These are phyloP conservation scores for Ctenicera cuprea DNA, from an alignment of 2,888 invertebrate species.

Conservation along the genomic window DNA sequence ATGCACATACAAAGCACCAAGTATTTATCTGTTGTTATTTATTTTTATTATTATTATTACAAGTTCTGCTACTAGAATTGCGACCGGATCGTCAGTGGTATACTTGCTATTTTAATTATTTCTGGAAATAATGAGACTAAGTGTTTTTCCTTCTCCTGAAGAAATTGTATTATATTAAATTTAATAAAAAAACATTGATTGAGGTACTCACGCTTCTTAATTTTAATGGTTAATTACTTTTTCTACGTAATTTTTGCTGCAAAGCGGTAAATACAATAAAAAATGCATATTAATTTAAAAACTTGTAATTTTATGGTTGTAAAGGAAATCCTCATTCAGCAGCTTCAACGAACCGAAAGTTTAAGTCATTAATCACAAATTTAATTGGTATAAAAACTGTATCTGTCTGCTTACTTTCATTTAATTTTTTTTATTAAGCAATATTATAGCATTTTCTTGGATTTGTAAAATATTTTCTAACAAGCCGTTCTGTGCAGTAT, in stretches of 20 bases:
- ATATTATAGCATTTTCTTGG: neutral
- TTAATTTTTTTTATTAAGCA: neutral
- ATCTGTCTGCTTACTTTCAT: neutral
- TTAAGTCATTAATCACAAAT: neutral
- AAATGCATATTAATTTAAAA: no score
- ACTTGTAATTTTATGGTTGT: no score
- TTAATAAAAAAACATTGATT: no score
- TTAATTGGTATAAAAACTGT: neutral
- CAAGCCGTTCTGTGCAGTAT: neutral
- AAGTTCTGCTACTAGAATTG: neutral
- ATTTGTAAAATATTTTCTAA: neutral
- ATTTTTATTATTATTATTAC: constrained; percentile 3
- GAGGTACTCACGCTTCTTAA: no score
- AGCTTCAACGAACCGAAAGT: constrained; percentile 2
- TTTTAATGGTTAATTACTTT: no score
- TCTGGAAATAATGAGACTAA: no score
- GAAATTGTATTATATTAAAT: no score
- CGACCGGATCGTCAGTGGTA: no score
- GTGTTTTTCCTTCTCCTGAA: no score
- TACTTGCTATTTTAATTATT: no score
- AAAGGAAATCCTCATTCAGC: neutral
- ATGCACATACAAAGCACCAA: constrained; percentile 7
- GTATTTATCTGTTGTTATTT: constrained; percentile 2
- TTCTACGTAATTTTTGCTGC: no score
- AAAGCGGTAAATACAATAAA: no score